Evolutionary conservation across 2,888 invertebrate genomes (phyloP).

Genomic region (Ichneumoninae sp.): DNA sequence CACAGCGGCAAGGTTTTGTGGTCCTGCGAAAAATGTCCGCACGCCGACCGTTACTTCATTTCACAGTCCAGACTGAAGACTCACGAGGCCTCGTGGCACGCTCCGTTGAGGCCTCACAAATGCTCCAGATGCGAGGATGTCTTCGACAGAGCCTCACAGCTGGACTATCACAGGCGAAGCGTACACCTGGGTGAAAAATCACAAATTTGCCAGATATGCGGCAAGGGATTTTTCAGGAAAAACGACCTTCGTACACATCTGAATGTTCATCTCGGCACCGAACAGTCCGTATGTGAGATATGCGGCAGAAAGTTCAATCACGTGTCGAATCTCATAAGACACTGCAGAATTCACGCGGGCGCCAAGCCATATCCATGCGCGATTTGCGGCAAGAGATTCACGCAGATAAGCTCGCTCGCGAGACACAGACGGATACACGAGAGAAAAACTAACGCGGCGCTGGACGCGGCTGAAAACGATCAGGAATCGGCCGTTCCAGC

Average conservation of each 20-base stretch:
- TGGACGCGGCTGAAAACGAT: slow-evolving; percentile 25
- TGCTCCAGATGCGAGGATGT: slow-evolving; percentile 77
- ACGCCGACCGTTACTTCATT: slow-evolving; percentile 62
- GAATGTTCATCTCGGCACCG: slow-evolving; percentile 83
- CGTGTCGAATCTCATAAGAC: slow-evolving; percentile 83
- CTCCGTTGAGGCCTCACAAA: slow-evolving; percentile 74
- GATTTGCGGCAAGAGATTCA: slow-evolving; percentile 80
- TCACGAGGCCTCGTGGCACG: slow-evolving; percentile 70
- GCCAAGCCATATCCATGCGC: slow-evolving; percentile 82
- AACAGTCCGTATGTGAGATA: slow-evolving; percentile 81
- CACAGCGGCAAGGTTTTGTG: slow-evolving; percentile 75
- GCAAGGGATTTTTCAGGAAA: slow-evolving; percentile 81
- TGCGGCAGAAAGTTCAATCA: slow-evolving; percentile 84
- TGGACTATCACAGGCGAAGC: slow-evolving; percentile 80
- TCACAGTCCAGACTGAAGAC: slow-evolving; percentile 66
- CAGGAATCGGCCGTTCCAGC: neutral
- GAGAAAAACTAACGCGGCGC: slow-evolving; percentile 61
- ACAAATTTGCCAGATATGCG: slow-evolving; percentile 81
- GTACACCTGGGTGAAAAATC: slow-evolving; percentile 81
- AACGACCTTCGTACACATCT: slow-evolving; percentile 83
- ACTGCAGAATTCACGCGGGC: slow-evolving; percentile 83
- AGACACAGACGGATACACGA: slow-evolving; percentile 79
- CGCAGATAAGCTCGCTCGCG: slow-evolving; percentile 79
- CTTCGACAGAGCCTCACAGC: slow-evolving; percentile 81
- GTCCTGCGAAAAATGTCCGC: slow-evolving; percentile 72